Evolutionary conservation across 2,888 invertebrate genomes (phyloP).

Genomic region (Galerucella pusilla): DNA sequence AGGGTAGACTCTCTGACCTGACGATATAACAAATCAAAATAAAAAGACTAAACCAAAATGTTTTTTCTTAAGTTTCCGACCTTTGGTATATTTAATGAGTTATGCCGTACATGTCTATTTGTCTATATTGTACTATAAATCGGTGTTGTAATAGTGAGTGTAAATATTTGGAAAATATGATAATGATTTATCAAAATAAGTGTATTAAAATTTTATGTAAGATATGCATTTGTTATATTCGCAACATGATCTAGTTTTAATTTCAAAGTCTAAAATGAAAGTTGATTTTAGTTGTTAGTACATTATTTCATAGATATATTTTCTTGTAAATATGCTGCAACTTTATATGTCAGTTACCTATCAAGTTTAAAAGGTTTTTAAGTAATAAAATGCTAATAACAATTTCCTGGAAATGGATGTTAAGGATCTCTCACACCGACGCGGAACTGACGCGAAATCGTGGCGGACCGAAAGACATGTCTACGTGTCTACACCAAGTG

Average conservation of each 20-base stretch:
- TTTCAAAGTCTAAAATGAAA: conserved; percentile 2
- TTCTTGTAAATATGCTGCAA: background rate
- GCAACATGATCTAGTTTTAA: conserved; percentile 21
- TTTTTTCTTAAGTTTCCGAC: background rate
- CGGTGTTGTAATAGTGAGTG: conserved; percentile 8
- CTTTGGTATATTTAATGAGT: conserved; percentile 7
- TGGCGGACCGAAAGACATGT: too few species aligned
- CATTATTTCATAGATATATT: background rate
- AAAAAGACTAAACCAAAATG: background rate
- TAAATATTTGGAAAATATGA: background rate
- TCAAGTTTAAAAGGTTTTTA: background rate
- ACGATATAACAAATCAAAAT: background rate
- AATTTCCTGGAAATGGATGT: too few species aligned
- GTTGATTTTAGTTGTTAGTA: too few species aligned
- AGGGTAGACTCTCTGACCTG: too few species aligned
- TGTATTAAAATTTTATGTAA: conserved; percentile 11
- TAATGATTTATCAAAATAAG: background rate
- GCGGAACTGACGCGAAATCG: too few species aligned
- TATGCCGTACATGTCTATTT: conserved; percentile 6
- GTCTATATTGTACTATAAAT: conserved; percentile 18
- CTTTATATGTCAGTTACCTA: background rate
- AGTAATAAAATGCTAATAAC: too few species aligned
- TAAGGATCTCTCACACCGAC: too few species aligned
- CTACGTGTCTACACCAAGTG: too few species aligned
- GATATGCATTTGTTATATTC: conserved; percentile 36